phyloP scores from a whole-genome alignment of 2,113 vertebrate species.

The Salvelinus fontinalis region DNA sequence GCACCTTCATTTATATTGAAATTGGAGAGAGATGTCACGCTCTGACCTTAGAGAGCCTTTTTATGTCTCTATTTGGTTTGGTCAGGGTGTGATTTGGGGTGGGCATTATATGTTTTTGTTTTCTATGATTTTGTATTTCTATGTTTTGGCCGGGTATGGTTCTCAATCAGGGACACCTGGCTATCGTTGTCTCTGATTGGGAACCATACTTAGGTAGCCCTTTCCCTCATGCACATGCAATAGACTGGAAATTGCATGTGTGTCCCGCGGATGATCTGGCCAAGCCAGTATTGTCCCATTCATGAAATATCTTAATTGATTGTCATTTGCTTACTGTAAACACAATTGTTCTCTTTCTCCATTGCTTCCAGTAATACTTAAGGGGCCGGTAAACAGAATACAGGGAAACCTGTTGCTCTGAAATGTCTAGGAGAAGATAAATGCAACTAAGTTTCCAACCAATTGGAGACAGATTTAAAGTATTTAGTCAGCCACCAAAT shows the following conservation, averaged over 20 bases:
- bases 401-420: constrained; percentile 16
- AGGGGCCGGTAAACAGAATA: constrained; percentile 7
- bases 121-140: no score
- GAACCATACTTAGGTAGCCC: no score
- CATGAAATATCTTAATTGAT: constrained; percentile 56
- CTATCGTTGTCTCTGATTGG: no score
- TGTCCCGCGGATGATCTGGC: constrained; percentile 48
- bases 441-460: constrained; percentile 3
- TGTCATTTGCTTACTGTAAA: constrained; percentile 55
- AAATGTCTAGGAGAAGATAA: constrained; percentile 25
- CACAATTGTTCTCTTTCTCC: constrained; percentile 42
- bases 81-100: no score
- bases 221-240: constrained; percentile 38
- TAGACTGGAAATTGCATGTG: constrained; percentile 60
- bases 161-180: no score
- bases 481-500: no score
- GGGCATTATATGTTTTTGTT: no score
- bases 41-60: no score
- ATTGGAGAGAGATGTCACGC: not conserved
- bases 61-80: no score
- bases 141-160: no score
- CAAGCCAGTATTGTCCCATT: constrained; percentile 45
- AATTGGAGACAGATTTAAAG: no score
- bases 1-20: constrained; percentile 41
- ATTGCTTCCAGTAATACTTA: constrained; percentile 52